Base-by-base conservation (phyloP, 2,797 vertebrate genomes). In the Muraenolepis orangiensis region DNA sequence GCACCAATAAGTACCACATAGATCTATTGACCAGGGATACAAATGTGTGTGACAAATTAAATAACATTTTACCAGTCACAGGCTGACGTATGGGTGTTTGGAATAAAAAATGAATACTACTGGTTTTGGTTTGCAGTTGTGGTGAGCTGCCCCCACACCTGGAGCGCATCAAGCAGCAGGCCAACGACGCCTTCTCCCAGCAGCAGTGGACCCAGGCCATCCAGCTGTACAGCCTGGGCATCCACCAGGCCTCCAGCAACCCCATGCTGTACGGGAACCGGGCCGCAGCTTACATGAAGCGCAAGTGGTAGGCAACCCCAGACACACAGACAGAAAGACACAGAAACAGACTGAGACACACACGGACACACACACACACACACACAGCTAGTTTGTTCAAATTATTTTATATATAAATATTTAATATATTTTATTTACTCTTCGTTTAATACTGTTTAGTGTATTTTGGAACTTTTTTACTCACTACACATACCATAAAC, bases 161-260 rank as follows among this genome's bases (percentile, higher is more conserved):
- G 92, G 98, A 99, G 86, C 93, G 92, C 71, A 94, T 99, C 81
- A 99, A 99, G 87, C 96, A 96, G 77, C 95, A 97, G 91, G 98
- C 98, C 70, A 99, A 99, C 3, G 98, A 99, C 79, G 97, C 97
- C 0, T 99, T 99, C 77, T 96, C 97, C 0, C 95, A 92, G 81
- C 97, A 99, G 90, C 96, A 99, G 82, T 99, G 98, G 98, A 99
- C 97, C 6, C 96, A 96, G 86, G 97, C 98, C 89, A 99, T 99
- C 86, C 96, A 99, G 90, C 94, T 99, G 28, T 99, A 99, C 84
- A 99, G 97, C 89, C 93, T 95, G 79, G 96, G 96, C 0, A 96
- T 98, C 79, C 95, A 98, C 82, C 93, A 94, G 72, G 96, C 96
- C 75, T 93, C 93, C 83, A 91, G 92, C 87, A 98, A 96, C 0